Percentiles rank a stretch among this genome's conserved stretches.
Conservation (phyloP, 2,888 invertebrate species). For the Cantharis rufa region DNA sequence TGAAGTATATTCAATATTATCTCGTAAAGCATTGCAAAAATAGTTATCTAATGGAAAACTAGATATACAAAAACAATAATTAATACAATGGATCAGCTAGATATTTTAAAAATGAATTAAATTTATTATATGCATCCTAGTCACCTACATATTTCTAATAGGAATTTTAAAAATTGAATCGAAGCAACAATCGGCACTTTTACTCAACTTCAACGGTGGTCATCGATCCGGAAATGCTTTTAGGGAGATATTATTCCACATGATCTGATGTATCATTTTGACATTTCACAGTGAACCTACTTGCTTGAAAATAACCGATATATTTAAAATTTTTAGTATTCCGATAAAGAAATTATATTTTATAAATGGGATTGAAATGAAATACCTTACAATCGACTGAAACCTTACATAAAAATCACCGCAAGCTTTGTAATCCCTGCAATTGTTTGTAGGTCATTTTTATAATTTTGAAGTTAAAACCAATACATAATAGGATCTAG, state of each 20-base stretch:
- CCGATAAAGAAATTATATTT: neutral
- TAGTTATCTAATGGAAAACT: too few relatives aligned
- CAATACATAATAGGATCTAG: too few relatives aligned
- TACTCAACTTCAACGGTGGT: constrained; percentile 30
- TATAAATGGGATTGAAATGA: neutral
- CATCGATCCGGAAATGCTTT: constrained; percentile 52
- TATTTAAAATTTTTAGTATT: neutral
- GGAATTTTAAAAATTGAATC: constrained; percentile 45
- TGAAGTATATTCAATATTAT: too few relatives aligned
- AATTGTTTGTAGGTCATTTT: neutral
- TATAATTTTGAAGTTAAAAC: too few relatives aligned
- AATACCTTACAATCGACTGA: neutral
- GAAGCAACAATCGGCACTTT: constrained; percentile 42
- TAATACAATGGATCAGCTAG: neutral
- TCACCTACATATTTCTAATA: too few relatives aligned
- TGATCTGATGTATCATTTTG: constrained; percentile 49
- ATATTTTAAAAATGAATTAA: too few relatives aligned
- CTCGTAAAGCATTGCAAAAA: too few relatives aligned
- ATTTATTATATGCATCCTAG: too few relatives aligned
- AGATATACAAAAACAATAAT: neutral
- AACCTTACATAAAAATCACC: neutral
- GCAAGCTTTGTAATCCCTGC: neutral
- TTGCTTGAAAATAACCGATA: constrained; percentile 1
- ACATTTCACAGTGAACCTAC: constrained; percentile 46
- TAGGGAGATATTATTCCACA: constrained; percentile 50